Percentiles rank a stretch among this genome's conserved stretches.
Evolutionary conservation across 2,888 invertebrate species (phyloP).

Genomic region (Drosophila formosana): DNA sequence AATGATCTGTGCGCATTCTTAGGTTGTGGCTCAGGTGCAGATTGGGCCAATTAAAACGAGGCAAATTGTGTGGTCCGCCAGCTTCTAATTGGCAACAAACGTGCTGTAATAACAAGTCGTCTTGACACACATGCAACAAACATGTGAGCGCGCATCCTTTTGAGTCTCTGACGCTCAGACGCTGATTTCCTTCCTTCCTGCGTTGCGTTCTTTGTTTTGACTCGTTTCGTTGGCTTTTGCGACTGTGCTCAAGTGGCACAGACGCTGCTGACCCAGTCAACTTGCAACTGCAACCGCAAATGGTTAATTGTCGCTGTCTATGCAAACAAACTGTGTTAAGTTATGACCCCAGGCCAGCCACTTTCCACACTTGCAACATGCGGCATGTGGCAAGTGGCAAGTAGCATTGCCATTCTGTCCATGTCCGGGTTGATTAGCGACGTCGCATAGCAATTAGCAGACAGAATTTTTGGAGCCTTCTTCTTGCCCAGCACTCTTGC

Average conservation of each 20-base stretch:
- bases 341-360: constrained; percentile 74
- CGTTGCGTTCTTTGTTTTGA: constrained; percentile 4
- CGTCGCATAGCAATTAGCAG: constrained; percentile 52
- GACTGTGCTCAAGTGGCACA: constrained; percentile 69
- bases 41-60: constrained; percentile 65
- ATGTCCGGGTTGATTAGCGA: constrained; percentile 71
- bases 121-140: constrained; percentile 67
- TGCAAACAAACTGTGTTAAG: constrained; percentile 81
- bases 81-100: constrained; percentile 55
- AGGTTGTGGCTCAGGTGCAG: neutral
- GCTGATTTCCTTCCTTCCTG: constrained; percentile 57
- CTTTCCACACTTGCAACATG: constrained; percentile 32
- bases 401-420: constrained; percentile 13
- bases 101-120: constrained; percentile 52
- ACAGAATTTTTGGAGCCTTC: constrained; percentile 1
- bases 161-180: constrained; percentile 18
- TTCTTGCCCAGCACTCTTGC: constrained; percentile 20
- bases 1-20: constrained; percentile 38
- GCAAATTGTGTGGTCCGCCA: constrained; percentile 47
- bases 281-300: constrained; percentile 62
- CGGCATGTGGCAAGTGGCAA: constrained; percentile 3
- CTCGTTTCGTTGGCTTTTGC: constrained; percentile 6
- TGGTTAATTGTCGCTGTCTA: constrained; percentile 64
- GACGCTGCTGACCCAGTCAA: constrained; percentile 71
- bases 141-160: constrained; percentile 30